A percentile compares a stretch with the other conserved stretches of the same genome.
Evolutionary conservation across 2,113 vertebrate species (phyloP).

Genomic region (Pedetes capensis): DNA sequence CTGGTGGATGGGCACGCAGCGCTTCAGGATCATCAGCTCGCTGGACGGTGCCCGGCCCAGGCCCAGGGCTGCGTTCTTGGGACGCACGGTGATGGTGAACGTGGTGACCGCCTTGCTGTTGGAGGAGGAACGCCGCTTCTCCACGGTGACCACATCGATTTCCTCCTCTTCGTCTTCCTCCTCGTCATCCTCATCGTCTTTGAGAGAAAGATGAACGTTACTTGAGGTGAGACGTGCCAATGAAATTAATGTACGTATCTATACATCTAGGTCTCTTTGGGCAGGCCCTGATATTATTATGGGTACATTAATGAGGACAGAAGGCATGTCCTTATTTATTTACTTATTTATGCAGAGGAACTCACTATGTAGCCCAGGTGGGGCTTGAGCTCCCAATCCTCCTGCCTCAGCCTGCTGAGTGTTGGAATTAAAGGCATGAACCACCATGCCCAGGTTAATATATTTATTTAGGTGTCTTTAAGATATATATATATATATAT

Average conservation of each 20-base stretch:
- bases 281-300: no score
- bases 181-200: constrained; percentile 90
- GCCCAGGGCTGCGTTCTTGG: constrained; percentile 81
- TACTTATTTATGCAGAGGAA: no score
- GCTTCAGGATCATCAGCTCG: constrained; percentile 94
- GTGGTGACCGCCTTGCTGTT: constrained; percentile 84
- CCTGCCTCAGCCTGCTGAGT: no score
- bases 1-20: constrained; percentile 96
- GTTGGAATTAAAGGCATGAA: not conserved
- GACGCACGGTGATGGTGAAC: constrained; percentile 85
- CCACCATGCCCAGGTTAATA: not conserved
- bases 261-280: not conserved
- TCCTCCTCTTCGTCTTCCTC: constrained; percentile 96
- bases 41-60: constrained; percentile 83
- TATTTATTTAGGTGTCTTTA: not conserved
- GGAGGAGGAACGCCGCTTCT: constrained; percentile 91
- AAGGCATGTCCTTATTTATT: no score
- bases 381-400: no score
- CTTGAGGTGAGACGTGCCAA: not conserved
- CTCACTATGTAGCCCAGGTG: no score
- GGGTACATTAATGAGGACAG: no score
- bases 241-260: not conserved
- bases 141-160: constrained; percentile 96
- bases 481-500: no score
- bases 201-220: not conserved